These are phyloP conservation scores for Therioaphis trifolii DNA, from an alignment of 2,888 invertebrate genomes.

Conservation along the genomic window DNA sequence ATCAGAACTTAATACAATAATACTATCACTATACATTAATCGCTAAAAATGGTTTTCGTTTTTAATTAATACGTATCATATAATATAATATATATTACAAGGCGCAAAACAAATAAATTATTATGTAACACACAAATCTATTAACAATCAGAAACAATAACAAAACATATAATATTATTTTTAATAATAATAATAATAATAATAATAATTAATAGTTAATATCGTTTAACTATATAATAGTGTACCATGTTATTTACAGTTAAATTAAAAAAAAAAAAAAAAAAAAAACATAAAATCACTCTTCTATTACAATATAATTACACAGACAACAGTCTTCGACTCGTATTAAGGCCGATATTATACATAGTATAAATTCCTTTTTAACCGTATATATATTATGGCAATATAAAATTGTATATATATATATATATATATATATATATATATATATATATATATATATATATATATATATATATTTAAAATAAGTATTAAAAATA, in stretches of 20 bases:
- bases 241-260: not conserved
- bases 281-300: not conserved
- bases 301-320: not conserved
- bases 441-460: not conserved
- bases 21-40: not conserved
- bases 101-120: slow-evolving; percentile 47
- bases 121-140: slow-evolving; percentile 51
- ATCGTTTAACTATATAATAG: not conserved
- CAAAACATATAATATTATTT: slow-evolving; percentile 26
- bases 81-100: not conserved
- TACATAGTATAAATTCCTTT: not conserved
- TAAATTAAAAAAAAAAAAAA: not conserved
- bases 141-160: slow-evolving; percentile 61
- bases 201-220: not conserved
- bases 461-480: not conserved
- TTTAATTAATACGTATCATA: not conserved
- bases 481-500: not conserved
- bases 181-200: not conserved
- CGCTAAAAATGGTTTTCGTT: not conserved
- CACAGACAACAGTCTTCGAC: not conserved
- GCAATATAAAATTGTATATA: too few species aligned
- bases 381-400: too few species aligned
- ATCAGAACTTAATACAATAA: not conserved
- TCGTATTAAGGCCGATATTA: not conserved
- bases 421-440: not conserved